Evolutionary conservation across 2,888 invertebrate genomes (phyloP), one percentile per base, ranked within the genome.

Genomic region (Eupithecia abbreviata): DNA sequence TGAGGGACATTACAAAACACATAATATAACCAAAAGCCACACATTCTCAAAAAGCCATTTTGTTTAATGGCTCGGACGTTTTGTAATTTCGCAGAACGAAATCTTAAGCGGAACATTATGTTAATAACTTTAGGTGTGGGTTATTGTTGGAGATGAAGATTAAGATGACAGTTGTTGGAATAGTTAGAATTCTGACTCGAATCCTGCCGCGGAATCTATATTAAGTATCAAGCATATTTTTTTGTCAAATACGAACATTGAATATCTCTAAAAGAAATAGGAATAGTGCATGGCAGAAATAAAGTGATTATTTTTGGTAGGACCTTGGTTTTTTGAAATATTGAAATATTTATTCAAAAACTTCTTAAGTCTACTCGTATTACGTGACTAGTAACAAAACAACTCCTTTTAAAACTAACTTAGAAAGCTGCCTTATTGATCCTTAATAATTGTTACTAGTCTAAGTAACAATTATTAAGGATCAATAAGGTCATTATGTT

Each of bases 21-120:
- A 82, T 85, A 42, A 66, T 5, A 67, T 42, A 84, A 77, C 78
- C 73, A 41, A 80, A 81, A 77, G 75, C 76, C 79, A 73, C 78
- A 80, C 80, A 82, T 78, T 84, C 45, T 84, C 84, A 85, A 88
- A 87, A 88, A 84, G 81, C 78, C 82, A 84, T 88, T 88, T 87
- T 82, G 86, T 87, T 84, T 88, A 88, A 89, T 85, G 85, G 85
- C 85, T 84, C 84, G 85, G 86, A 86, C 85, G 84, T 85, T 86
- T 89, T 84, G 80, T 79, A 78, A 83, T 84, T 87, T 90, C 84
- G 85, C 87, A 85, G 85, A 88, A 85, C 82, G 83, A 86, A 85
- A 80, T 75, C 85, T 81, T 83, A 86, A 91, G 90, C 89, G 90
- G 88, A 91, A 92, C 91, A 91, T 92, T 92, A 92, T 91, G 90